phyloP scores from a whole-genome alignment of 2,888 invertebrate species.

The Seira musarum region DNA sequence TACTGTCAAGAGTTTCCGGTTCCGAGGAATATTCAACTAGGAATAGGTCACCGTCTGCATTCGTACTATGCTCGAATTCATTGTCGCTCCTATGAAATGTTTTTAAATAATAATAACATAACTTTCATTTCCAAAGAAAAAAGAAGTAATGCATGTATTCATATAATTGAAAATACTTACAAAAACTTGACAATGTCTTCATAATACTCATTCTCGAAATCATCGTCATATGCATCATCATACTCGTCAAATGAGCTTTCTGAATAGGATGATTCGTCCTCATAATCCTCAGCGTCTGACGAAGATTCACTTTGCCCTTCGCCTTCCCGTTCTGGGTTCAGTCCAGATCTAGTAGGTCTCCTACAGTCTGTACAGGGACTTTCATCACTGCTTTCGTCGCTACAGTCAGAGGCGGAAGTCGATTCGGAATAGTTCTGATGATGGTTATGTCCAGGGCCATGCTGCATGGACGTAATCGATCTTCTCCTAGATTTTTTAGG shows the following conservation, averaged over 20 bases:
- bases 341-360: not conserved
- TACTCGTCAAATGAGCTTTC: conserved; percentile 47
- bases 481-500: conserved; percentile 8
- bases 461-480: not conserved
- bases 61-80: conserved; percentile 60
- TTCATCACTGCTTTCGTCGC: conserved; percentile 14
- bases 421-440: conserved; percentile 9
- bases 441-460: not conserved
- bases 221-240: conserved; percentile 39
- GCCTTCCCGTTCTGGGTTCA: not conserved
- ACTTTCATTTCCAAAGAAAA: no score
- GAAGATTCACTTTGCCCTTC: not conserved
- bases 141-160: no score
- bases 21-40: conserved; percentile 57
- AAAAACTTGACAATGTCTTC: conserved; percentile 44
- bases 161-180: conserved; percentile 10
- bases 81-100: conserved; percentile 56
- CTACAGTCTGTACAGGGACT: conserved; percentile 25
- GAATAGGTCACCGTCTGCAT: conserved; percentile 61
- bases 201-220: conserved; percentile 47
- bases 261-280: conserved; percentile 49
- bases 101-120: no score
- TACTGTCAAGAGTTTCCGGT: not conserved
- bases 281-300: conserved; percentile 32
- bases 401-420: conserved; percentile 30